Evolutionary conservation across 1,140 invertebrate genomes (phyloP).

Genomic region (Plutomurus gul): DNA sequence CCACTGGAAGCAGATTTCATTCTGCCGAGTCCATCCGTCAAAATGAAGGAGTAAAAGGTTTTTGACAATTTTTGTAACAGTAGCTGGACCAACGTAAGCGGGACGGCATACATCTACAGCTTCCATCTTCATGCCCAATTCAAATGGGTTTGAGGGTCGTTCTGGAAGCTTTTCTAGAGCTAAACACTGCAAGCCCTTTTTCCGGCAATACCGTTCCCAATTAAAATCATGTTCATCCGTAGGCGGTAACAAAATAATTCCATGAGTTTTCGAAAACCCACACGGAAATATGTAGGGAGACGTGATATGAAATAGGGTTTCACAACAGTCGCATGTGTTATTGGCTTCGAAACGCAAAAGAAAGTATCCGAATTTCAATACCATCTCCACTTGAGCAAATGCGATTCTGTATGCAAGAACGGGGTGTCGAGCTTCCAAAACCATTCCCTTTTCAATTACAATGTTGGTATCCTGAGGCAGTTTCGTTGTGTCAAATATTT

Average conservation of each 20-base stretch:
- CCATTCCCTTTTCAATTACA: neutral
- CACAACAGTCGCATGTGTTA: neutral
- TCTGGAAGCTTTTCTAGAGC: neutral
- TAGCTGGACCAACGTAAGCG: conserved; percentile 25
- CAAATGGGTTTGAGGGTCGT: neutral
- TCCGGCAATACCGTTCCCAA: neutral
- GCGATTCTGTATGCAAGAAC: neutral
- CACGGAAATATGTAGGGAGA: conserved; percentile 4
- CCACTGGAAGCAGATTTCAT: conserved; percentile 12
- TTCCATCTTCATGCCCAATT: conserved; percentile 22
- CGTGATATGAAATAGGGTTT: neutral
- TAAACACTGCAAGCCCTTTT: neutral
- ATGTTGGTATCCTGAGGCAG: no score
- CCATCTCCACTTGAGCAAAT: neutral
- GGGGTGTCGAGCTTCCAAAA: neutral
- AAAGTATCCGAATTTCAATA: neutral
- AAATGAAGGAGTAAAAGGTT: conserved; percentile 28
- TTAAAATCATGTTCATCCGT: neutral
- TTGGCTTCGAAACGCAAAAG: neutral
- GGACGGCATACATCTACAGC: conserved; percentile 31
- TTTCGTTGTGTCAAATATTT: neutral
- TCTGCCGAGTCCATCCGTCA: conserved; percentile 19
- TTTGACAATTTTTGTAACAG: neutral
- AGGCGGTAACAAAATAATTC: neutral
- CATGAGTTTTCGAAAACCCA: neutral